Percentiles rank a stretch among this genome's conserved stretches.
Conservation (phyloP, 2,113 vertebrate genomes). For the Myxocyprinus asiaticus region DNA sequence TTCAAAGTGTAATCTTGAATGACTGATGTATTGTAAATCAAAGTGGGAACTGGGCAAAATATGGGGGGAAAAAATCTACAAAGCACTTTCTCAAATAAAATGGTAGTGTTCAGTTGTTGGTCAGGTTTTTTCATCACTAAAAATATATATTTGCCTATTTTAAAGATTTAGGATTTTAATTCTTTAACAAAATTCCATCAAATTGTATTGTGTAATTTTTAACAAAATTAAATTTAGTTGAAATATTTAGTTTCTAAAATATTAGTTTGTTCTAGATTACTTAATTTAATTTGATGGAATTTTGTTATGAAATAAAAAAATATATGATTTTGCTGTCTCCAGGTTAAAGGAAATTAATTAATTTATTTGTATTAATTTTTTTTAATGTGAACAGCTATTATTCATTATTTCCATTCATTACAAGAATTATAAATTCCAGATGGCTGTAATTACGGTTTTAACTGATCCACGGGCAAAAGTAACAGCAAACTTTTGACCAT, state of each 20-base stretch:
- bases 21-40: background rate
- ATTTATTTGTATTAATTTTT: no score
- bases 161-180: background rate
- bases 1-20: background rate
- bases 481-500: background rate
- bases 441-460: background rate
- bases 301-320: no score
- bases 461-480: background rate
- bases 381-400: slow-evolving; percentile 35
- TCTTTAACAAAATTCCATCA: no score
- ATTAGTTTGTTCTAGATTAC: no score
- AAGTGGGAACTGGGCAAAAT: background rate
- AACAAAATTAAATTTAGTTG: background rate
- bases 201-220: background rate
- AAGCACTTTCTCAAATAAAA: background rate
- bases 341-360: no score
- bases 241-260: no score
- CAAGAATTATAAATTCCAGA: no score
- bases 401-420: background rate
- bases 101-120: no score
- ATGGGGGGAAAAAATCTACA: background rate
- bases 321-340: no score
- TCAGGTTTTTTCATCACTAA: no score
- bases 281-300: no score
- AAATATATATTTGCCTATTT: no score